A percentile compares a stretch with the other conserved stretches of the same genome.
phyloP scores from a whole-genome alignment of 92 coral and sea anemone genomes.

The Porites evermanni region DNA sequence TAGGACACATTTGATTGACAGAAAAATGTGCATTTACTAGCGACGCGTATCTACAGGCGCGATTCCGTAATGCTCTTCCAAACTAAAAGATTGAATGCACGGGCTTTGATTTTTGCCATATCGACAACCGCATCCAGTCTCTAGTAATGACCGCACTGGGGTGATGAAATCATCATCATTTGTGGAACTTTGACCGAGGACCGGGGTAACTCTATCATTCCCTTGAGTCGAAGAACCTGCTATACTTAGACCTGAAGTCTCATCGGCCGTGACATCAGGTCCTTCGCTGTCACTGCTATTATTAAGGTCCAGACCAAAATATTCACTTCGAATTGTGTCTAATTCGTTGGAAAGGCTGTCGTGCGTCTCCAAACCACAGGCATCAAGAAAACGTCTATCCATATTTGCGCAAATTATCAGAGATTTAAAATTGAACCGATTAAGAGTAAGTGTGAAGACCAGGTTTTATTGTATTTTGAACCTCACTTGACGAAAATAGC shows the following conservation, averaged over 20 bases:
- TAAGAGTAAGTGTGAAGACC: no score
- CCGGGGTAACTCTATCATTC: constrained; percentile 23
- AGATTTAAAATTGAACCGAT: no score
- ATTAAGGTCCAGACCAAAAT: constrained; percentile 27
- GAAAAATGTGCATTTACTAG: no score
- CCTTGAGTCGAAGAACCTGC: constrained; percentile 1
- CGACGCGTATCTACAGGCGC: no score
- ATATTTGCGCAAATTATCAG: no score
- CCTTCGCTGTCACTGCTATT: neutral
- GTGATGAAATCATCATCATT: constrained; percentile 25
- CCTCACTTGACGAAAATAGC: no score
- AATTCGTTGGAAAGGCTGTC: constrained; percentile 32
- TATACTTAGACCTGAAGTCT: neutral
- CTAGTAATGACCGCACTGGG: constrained; percentile 5
- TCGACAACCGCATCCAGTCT: constrained; percentile 30
- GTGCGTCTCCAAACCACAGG: constrained; percentile 24
- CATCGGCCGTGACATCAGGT: constrained; percentile 13
- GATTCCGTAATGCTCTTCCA: no score
- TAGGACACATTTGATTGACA: no score
- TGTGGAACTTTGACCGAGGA: constrained; percentile 16
- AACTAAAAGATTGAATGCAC: constrained; percentile 3
- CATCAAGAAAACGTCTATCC: neutral
- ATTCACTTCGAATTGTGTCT: constrained; percentile 27
- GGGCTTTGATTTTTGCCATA: constrained; percentile 12
- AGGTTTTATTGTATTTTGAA: no score